Conservation (phyloP, 2,797 vertebrate genomes). For the Enteromius afrohamiltoni region DNA sequence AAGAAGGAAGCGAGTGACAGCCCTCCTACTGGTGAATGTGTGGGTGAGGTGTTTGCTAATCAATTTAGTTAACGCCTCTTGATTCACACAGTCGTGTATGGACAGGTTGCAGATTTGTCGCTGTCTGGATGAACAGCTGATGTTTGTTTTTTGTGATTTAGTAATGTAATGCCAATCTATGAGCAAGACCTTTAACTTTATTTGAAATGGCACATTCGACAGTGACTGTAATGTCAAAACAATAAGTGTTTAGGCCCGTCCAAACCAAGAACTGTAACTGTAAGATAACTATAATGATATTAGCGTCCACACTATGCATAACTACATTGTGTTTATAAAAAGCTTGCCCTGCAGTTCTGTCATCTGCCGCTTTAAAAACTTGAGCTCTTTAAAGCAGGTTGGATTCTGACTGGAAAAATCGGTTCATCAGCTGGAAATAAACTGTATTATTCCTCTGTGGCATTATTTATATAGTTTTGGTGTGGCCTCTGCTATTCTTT, state of each 20-base stretch:
- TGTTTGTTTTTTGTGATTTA: constrained; percentile 59
- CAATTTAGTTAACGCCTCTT: constrained; percentile 77
- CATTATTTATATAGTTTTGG: background rate
- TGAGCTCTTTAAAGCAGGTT: background rate
- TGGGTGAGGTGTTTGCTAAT: constrained; percentile 82
- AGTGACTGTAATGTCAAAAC: constrained; percentile 8
- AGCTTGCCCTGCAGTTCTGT: background rate
- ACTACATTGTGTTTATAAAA: background rate
- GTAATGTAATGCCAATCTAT: constrained; percentile 29
- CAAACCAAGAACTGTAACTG: constrained; percentile 1
- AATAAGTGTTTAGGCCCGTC: background rate
- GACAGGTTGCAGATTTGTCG: constrained; percentile 61
- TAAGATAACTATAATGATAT: background rate
- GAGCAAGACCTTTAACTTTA: constrained; percentile 35
- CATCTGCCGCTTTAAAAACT: background rate
- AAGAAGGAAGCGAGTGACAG: constrained; percentile 57
- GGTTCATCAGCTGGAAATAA: background rate
- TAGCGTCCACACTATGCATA: background rate
- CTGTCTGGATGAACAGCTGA: constrained; percentile 68
- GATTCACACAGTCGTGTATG: constrained; percentile 67
- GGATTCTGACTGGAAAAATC: background rate
- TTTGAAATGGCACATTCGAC: constrained; percentile 30
- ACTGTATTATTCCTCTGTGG: background rate
- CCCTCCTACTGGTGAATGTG: constrained; percentile 71
- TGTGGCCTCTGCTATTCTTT: background rate